Percentiles rank a stretch among this genome's conserved stretches.
Evolutionary conservation across 2,113 vertebrate genomes (phyloP).

Genomic region (Tylochromis polylepis): DNA sequence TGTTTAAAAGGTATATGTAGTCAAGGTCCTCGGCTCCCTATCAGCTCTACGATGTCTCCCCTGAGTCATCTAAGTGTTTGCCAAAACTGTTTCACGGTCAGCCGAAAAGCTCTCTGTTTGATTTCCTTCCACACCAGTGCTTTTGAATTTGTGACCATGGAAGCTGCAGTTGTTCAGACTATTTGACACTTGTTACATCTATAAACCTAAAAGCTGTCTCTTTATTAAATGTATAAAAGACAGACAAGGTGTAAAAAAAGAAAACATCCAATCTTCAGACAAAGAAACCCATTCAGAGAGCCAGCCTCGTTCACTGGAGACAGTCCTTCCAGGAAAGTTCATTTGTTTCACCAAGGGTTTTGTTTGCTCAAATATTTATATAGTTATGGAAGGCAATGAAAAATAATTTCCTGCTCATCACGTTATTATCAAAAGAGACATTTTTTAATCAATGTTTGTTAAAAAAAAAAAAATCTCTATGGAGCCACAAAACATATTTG

Average conservation of each 20-base stretch:
- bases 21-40: neutral
- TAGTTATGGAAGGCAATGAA: neutral
- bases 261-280: neutral
- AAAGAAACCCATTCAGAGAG: neutral
- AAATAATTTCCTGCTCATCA: neutral
- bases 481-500: neutral
- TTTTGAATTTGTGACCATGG: neutral
- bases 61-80: constrained; percentile 1
- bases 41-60: neutral
- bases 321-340: neutral
- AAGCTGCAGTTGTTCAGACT: neutral
- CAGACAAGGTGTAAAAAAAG: neutral
- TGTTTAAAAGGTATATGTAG: neutral
- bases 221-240: neutral
- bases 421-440: fast-evolving
- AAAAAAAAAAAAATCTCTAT: neutral
- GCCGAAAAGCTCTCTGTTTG: neutral
- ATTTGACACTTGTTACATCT: neutral
- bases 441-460: neutral
- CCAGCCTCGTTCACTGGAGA: neutral
- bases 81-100: constrained; percentile 17
- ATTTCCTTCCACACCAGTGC: constrained; percentile 1
- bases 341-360: neutral
- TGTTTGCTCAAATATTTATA: neutral
- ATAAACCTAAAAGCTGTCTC: neutral